phyloP scores from a whole-genome alignment of 2,797 vertebrate species.

The Phalanger gymnotis region DNA sequence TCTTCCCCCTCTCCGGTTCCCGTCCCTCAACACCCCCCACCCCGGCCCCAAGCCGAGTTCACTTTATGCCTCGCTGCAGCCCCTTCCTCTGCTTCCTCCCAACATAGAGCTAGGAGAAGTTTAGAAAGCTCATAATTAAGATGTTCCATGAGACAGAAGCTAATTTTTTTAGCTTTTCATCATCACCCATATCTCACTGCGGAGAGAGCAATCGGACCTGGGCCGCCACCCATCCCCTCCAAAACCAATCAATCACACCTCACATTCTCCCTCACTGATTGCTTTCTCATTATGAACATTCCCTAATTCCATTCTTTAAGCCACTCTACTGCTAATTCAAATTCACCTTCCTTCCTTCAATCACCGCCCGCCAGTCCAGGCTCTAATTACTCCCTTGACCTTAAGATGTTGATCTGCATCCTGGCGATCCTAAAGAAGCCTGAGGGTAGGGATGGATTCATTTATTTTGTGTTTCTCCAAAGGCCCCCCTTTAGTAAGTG shows the following conservation, averaged over 20 bases:
- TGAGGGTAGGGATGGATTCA: background rate
- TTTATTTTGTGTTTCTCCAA: background rate
- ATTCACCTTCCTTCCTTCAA: background rate
- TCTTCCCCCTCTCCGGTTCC: background rate
- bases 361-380: background rate
- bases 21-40: background rate
- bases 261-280: background rate
- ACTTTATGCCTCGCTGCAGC: background rate
- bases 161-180: background rate
- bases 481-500: background rate
- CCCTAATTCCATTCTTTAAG: background rate
- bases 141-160: background rate
- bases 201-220: background rate
- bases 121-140: background rate
- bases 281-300: background rate
- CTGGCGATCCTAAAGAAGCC: background rate
- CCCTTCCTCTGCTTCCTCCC: background rate
- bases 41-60: background rate
- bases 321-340: background rate
- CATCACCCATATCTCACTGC: background rate
- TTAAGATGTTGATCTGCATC: background rate
- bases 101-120: background rate
- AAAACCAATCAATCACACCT: background rate
- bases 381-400: background rate
- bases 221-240: background rate